phyloP scores from a whole-genome alignment of 2,797 vertebrate genomes.

The Lepus townsendii region DNA sequence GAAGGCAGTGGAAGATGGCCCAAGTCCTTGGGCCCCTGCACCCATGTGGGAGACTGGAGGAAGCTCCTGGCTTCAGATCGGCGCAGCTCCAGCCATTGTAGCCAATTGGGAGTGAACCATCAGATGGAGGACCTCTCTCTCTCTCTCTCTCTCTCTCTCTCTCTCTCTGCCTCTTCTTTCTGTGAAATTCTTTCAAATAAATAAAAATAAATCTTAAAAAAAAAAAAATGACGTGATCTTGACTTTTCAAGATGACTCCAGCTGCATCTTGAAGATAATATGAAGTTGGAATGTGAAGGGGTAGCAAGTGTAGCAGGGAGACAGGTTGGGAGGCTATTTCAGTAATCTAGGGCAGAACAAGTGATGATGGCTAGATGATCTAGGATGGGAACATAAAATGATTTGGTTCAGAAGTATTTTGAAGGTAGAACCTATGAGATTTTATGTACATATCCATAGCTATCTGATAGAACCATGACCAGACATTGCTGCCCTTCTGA shows the following conservation, averaged over 20 bases:
- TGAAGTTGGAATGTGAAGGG: neutral
- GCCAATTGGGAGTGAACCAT: too few relatives aligned
- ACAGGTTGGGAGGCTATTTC: neutral
- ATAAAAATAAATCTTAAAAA: too few relatives aligned
- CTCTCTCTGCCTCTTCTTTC: too few relatives aligned
- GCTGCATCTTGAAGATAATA: neutral
- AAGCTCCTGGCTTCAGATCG: too few relatives aligned
- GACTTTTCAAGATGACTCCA: neutral
- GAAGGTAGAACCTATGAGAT: neutral
- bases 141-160: too few relatives aligned
- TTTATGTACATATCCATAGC: neutral
- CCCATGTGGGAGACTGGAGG: too few relatives aligned
- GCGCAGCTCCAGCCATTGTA: too few relatives aligned
- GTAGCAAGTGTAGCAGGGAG: neutral
- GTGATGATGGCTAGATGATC: neutral
- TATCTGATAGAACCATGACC: neutral
- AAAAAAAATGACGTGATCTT: neutral
- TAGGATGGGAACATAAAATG: constrained; percentile 23
- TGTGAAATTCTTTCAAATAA: too few relatives aligned
- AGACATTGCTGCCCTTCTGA: constrained; percentile 40
- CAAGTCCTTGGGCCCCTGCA: too few relatives aligned
- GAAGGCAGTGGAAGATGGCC: too few relatives aligned
- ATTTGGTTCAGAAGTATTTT: constrained; percentile 42
- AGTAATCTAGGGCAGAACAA: constrained; percentile 8
- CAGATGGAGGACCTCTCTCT: too few relatives aligned